These are phyloP conservation scores for Xenopus borealis DNA, from an alignment of 2,113 vertebrate genomes.

Conservation along the genomic window DNA sequence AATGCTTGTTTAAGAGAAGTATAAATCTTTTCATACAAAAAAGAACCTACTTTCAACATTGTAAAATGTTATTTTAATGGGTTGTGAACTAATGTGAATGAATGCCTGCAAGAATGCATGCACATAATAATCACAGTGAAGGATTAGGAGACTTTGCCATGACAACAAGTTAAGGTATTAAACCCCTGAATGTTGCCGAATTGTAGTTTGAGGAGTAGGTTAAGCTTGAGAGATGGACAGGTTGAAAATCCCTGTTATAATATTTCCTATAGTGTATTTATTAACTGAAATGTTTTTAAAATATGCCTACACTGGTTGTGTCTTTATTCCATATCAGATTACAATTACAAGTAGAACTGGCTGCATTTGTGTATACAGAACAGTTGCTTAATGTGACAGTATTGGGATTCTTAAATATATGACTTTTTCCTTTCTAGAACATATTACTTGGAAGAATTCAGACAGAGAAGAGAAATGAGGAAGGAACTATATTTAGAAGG, in stretches of 20 bases:
- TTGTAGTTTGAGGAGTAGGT: too few relatives aligned
- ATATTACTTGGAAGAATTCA: background rate
- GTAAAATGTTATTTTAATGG: background rate
- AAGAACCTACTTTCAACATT: background rate
- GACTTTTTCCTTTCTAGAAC: background rate
- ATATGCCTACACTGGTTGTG: background rate
- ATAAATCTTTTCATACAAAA: background rate
- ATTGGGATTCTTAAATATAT: background rate
- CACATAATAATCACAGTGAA: too few relatives aligned
- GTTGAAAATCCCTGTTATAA: too few relatives aligned
- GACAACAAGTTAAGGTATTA: too few relatives aligned
- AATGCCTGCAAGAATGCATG: too few relatives aligned
- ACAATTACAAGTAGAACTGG: background rate
- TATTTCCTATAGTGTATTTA: too few relatives aligned
- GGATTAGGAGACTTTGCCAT: too few relatives aligned
- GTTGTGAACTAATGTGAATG: too few relatives aligned
- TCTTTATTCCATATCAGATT: background rate
- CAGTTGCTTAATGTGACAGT: too few relatives aligned
- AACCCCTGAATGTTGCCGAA: too few relatives aligned
- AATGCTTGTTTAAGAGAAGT: constrained; percentile 3
- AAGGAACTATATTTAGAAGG: background rate
- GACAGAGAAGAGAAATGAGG: background rate
- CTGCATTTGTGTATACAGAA: background rate
- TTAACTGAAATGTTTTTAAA: constrained; percentile 10
- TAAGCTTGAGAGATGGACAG: too few relatives aligned